Evolutionary conservation across 2,888 invertebrate species (phyloP).

Genomic region (Trissolcus brochymenae): DNA sequence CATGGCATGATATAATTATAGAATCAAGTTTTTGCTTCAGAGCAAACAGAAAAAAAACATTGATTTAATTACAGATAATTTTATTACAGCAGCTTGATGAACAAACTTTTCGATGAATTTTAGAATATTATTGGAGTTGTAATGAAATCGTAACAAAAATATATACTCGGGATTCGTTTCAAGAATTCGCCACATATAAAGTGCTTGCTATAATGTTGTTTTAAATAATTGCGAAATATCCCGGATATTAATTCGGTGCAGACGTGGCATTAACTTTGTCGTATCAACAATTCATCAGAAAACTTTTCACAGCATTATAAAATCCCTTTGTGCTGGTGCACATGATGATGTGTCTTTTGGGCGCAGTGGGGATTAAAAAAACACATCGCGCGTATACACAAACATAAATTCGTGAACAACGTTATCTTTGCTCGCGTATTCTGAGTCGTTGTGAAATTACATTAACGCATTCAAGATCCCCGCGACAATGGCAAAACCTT

Average conservation of each 20-base stretch:
- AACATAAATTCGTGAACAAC: constrained; percentile 48
- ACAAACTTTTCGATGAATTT: too few relatives aligned
- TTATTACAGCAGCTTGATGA: too few relatives aligned
- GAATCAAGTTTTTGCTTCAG: too few relatives aligned
- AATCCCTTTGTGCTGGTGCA: constrained; percentile 34
- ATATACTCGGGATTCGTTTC: too few relatives aligned
- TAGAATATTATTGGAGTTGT: neutral
- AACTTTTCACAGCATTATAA: constrained; percentile 37
- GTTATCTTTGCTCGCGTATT: constrained; percentile 41
- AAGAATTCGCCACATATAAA: too few relatives aligned
- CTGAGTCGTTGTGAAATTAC: constrained; percentile 41
- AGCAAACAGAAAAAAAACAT: too few relatives aligned
- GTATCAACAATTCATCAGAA: constrained; percentile 47
- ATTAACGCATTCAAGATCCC: constrained; percentile 45
- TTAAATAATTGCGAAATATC: constrained; percentile 23
- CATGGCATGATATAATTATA: too few relatives aligned
- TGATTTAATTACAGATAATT: too few relatives aligned
- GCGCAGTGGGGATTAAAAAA: constrained; percentile 17
- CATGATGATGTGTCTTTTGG: constrained; percentile 30
- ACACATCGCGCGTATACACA: constrained; percentile 7
- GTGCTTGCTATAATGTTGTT: neutral
- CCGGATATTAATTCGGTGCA: constrained; percentile 25
- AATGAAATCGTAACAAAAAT: too few relatives aligned
- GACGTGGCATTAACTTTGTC: constrained; percentile 25
- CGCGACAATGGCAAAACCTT: constrained; percentile 36